Evolutionary conservation across 2,113 vertebrate species (phyloP).

Genomic region (Collichthys lucidus): DNA sequence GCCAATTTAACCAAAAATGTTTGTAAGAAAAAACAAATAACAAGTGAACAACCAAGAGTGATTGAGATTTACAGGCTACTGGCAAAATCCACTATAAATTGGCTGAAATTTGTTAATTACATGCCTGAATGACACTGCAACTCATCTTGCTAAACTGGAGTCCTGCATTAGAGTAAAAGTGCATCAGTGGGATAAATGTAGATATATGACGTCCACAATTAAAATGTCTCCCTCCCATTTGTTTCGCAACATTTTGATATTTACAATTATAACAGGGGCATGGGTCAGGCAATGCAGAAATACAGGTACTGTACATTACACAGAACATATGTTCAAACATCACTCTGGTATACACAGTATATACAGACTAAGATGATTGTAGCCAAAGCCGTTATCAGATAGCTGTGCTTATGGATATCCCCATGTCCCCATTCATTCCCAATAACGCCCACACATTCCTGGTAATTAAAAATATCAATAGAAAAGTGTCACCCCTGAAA

Average conservation of each 20-base stretch:
- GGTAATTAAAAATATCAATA: background rate
- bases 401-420: too few species aligned
- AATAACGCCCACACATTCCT: background rate
- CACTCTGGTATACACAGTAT: slow-evolving; percentile 17
- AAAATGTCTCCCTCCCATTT: background rate
- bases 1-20: background rate
- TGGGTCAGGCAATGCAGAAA: slow-evolving; percentile 31
- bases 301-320: slow-evolving; percentile 20
- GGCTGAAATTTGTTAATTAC: slow-evolving; percentile 11
- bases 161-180: slow-evolving; percentile 61
- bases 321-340: slow-evolving; percentile 38
- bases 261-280: slow-evolving; percentile 33
- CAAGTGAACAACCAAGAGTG: background rate
- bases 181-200: slow-evolving; percentile 53
- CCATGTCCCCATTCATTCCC: background rate
- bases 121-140: background rate
- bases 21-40: background rate
- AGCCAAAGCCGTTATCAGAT: slow-evolving; percentile 13
- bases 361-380: slow-evolving; percentile 31
- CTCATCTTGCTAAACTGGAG: background rate
- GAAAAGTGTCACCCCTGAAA: background rate
- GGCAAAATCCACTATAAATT: background rate
- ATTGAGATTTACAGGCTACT: background rate
- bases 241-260: slow-evolving; percentile 39
- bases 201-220: slow-evolving; percentile 4